phyloP scores from a whole-genome alignment of 2,888 invertebrate genomes.

The Zootermopsis nevadensis region DNA sequence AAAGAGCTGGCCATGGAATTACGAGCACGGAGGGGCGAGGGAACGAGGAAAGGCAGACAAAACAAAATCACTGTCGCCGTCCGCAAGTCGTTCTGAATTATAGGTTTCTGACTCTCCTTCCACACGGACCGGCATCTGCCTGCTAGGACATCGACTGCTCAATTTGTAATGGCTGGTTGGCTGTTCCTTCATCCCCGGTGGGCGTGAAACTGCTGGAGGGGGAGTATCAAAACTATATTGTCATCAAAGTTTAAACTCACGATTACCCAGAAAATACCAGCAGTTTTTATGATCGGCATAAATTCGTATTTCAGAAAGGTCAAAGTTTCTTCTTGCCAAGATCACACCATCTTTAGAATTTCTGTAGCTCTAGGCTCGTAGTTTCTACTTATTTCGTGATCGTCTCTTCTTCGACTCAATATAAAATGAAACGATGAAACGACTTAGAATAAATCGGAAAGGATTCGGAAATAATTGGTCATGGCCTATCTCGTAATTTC shows the following conservation, averaged over 20 bases:
- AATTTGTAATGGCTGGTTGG: conserved; percentile 30
- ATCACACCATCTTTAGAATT: not conserved
- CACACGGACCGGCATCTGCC: not conserved
- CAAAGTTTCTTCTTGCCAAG: not conserved
- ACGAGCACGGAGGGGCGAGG: not conserved
- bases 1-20: not conserved
- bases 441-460: no score
- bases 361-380: not conserved
- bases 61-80: conserved; percentile 29
- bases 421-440: no score
- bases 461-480: no score
- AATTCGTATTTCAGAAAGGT: not conserved
- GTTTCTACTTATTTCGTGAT: no score
- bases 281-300: not conserved
- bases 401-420: no score
- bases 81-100: conserved; percentile 17
- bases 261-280: conserved; percentile 20
- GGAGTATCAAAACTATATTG: conserved; percentile 5
- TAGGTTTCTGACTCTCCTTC: conserved; percentile 22
- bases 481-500: no score
- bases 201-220: not conserved
- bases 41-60: not conserved
- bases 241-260: conserved; percentile 15
- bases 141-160: conserved; percentile 18
- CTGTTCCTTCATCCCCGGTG: not conserved